Base-by-base conservation (phyloP, 2,888 invertebrate species). In the Limenitis camilla region DNA sequence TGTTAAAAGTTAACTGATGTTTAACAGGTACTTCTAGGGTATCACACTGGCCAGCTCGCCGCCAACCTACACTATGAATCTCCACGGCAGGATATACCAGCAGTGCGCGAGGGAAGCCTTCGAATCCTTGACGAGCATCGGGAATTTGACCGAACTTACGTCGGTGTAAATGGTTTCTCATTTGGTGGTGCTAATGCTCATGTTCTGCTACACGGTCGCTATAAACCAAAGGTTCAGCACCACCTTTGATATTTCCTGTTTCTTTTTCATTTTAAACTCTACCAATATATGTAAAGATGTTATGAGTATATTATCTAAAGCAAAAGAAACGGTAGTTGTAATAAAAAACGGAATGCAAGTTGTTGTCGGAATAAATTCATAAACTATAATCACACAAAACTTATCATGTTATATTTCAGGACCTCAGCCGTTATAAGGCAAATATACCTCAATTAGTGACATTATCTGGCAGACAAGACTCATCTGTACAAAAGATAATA, bases 71-170 rank as follows among this genome's bases (percentile, higher is more conserved):
- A n/a, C n/a, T n/a, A n/a, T n/a, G n/a, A n/a, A n/a, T n/a, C n/a
- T n/a, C n/a, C n/a, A n/a, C n/a, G n/a, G n/a, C n/a, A n/a, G n/a
- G n/a, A n/a, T n/a, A n/a, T n/a, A n/a, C n/a, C n/a, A n/a, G n/a
- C n/a, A n/a, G n/a, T n/a, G n/a, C n/a, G n/a, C n/a, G n/a, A n/a
- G n/a, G n/a, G n/a, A n/a, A n/a, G n/a, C n/a, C n/a, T n/a, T n/a
- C n/a, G n/a, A n/a, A n/a, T n/a, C n/a, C n/a, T n/a, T n/a, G 85
- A 88, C 0, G 91, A 88, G 56, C 81, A 74, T 76, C 88, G 65
- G 52, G 79, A 65, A 1, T 91, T 91, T 82, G 71, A 81, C 6
- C 90, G 91, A 33, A 90, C 71, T 0, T 78, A 69, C 49, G 61
- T 67, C 1, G 81, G 76, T 9, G 61, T 81, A 10, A 82, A 78